These are phyloP conservation scores for Papilio elwesi DNA, from an alignment of 2,888 invertebrate genomes.

Conservation along the genomic window DNA sequence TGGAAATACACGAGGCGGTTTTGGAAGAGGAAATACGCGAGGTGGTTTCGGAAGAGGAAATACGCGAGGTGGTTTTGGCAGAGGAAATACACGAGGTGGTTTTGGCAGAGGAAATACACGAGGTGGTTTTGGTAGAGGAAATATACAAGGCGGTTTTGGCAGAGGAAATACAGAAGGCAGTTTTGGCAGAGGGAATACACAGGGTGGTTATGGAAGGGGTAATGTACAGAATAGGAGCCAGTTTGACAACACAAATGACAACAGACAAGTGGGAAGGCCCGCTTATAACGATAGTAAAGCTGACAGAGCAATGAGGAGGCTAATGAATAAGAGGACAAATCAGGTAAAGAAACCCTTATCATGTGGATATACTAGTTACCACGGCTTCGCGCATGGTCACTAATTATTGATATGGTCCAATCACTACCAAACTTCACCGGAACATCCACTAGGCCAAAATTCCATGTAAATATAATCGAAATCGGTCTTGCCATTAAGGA, in stretches of 20 bases:
- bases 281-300: conserved; percentile 49
- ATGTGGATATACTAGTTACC: neutral
- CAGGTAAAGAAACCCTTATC: conserved; percentile 53
- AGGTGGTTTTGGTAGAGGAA: conserved; percentile 5
- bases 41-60: conserved; percentile 39
- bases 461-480: no score
- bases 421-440: no score
- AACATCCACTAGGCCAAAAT: no score
- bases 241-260: conserved; percentile 39
- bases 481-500: no score
- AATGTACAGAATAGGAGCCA: conserved; percentile 40
- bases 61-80: conserved; percentile 35
- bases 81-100: conserved; percentile 33
- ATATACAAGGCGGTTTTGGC: conserved; percentile 36
- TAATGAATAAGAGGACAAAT: conserved; percentile 69
- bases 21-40: conserved; percentile 33
- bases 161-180: conserved; percentile 34
- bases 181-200: neutral
- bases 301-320: conserved; percentile 65
- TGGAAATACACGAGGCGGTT: conserved; percentile 36
- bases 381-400: no score
- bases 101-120: neutral
- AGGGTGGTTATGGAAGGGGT: conserved; percentile 5
- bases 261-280: conserved; percentile 41
- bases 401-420: no score